phyloP scores from a whole-genome alignment of 2,113 vertebrate genomes.

The Clupea harengus region DNA sequence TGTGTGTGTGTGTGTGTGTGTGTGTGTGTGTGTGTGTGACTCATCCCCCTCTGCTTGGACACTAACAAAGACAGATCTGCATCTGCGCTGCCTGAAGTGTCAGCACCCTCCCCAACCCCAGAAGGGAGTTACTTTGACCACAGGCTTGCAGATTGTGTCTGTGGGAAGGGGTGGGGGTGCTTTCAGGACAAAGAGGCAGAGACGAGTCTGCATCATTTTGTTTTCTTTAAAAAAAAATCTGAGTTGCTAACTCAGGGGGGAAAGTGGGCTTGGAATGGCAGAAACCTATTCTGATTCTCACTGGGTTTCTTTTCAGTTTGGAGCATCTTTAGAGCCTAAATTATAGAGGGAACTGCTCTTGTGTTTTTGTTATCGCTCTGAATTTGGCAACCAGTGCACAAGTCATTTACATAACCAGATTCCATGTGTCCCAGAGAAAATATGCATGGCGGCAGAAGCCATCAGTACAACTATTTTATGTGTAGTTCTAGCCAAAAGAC shows the following conservation, averaged over 20 bases:
- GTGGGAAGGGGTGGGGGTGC: neutral
- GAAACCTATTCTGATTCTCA: neutral
- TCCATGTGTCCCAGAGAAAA: neutral
- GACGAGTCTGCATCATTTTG: neutral
- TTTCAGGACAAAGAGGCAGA: neutral
- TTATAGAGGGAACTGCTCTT: neutral
- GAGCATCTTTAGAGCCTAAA: neutral
- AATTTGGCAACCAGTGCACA: neutral
- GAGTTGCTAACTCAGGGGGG: neutral
- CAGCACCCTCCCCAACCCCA: slow-evolving; percentile 20
- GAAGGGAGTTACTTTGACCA: neutral
- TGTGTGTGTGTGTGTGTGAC: slow-evolving; percentile 21
- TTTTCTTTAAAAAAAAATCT: neutral
- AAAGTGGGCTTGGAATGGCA: neutral
- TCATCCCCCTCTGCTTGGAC: slow-evolving; percentile 49
- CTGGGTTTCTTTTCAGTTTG: neutral
- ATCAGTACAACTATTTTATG: neutral
- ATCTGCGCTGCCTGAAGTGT: slow-evolving; percentile 59
- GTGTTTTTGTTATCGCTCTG: neutral
- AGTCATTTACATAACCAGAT: neutral
- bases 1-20: slow-evolving; percentile 14
- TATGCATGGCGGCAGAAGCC: neutral
- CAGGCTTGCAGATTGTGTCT: neutral
- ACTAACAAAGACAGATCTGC: slow-evolving; percentile 67
- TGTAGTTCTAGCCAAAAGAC: neutral